Evolutionary conservation across 2,888 invertebrate species (phyloP).

Genomic region (Rotaria socialis): DNA sequence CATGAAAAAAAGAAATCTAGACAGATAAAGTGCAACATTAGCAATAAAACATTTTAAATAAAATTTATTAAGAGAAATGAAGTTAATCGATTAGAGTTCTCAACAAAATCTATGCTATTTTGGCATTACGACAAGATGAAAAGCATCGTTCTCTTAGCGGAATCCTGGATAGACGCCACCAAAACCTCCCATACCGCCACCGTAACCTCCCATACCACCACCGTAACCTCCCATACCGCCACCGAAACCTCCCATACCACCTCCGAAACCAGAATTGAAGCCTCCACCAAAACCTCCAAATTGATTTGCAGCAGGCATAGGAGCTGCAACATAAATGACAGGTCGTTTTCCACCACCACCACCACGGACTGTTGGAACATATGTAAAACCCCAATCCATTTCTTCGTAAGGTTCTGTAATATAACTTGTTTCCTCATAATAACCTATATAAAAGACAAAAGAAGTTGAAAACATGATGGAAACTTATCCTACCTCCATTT

Average conservation of each 20-base stretch:
- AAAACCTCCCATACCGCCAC: no score
- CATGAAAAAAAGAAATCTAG: not conserved
- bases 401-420: not conserved
- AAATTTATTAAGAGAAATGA: not conserved
- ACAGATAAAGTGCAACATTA: not conserved
- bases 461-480: no score
- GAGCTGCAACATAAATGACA: conserved; percentile 28
- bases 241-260: not conserved
- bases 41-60: no score
- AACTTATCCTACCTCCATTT: no score
- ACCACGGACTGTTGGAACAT: not conserved
- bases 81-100: not conserved
- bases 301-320: not conserved
- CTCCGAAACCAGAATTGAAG: not conserved
- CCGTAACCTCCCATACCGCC: not conserved
- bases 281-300: not conserved
- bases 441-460: no score
- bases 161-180: not conserved
- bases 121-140: not conserved
- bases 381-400: not conserved
- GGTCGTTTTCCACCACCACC: not conserved
- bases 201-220: not conserved
- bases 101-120: not conserved
- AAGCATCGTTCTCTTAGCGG: not conserved
- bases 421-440: no score